A percentile compares a stretch with the other conserved stretches of the same genome.
Conservation (phyloP, 92 coral and sea anemone genomes). For the Bergia sp. region DNA sequence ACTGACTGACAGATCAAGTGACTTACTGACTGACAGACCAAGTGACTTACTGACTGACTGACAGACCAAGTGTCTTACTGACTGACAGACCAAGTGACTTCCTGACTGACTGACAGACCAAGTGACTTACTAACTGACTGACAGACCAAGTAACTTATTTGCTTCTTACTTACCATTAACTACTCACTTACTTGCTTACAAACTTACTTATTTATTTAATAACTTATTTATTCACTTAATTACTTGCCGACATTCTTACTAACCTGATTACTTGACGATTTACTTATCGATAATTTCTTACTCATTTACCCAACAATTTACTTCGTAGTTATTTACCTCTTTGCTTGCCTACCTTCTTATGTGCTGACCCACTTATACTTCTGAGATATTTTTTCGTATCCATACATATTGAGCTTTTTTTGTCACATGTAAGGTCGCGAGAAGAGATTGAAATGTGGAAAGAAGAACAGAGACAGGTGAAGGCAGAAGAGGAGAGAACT, state of each 20-base stretch:
- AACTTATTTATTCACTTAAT: too few species aligned
- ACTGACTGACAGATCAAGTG: not conserved
- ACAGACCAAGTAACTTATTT: not conserved
- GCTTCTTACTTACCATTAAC: too few species aligned
- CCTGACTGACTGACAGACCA: not conserved
- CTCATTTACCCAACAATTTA: not conserved
- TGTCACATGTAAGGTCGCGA: slow-evolving; percentile 69
- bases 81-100: not conserved
- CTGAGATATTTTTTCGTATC: too few species aligned
- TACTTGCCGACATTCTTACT: not conserved
- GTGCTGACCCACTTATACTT: too few species aligned
- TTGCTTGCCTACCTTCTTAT: not conserved
- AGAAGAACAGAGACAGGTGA: slow-evolving; percentile 91
- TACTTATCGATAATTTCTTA: not conserved
- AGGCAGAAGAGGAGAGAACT: slow-evolving; percentile 79
- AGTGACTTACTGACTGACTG: not conserved
- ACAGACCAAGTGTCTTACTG: not conserved
- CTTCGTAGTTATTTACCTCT: not conserved
- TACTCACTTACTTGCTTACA: not conserved
- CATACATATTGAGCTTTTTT: too few species aligned
- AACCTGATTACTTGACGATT: not conserved
- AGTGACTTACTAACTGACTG: not conserved
- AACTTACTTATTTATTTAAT: not conserved
- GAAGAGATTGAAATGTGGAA: slow-evolving; percentile 97
- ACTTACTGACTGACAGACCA: not conserved